Base-by-base conservation (phyloP, 1,140 invertebrate species). In the Bradysia coprophila region DNA sequence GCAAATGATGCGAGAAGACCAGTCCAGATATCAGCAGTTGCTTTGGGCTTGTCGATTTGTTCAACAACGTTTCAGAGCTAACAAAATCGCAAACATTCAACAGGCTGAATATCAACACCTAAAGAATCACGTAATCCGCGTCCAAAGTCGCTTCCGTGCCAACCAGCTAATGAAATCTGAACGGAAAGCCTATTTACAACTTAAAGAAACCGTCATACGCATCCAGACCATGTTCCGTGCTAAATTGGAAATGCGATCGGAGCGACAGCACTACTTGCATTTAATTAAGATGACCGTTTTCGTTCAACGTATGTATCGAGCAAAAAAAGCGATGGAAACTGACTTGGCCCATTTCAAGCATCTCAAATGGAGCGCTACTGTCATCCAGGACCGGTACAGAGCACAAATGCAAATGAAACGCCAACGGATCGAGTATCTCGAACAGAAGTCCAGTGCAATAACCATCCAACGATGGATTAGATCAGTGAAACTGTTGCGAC, bases 401-500 rank as follows among this genome's bases (percentile, higher is more conserved):
- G 61, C 52, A 16, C 55, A 46, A 4, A 50, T 43, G 36, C 38
- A 49, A 23, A 56, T 54, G 43, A 58, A 52, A 48, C 11, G 38
- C 45, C 45, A 59, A 11, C 51, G 53, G 45, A 44, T 48, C 10
- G 21, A 54, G 3, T 68, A 49, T 44, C 4, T 51, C 8, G 15
- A 50, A 28, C 43, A 65, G 1, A 61, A 50, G 42, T 46, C 42
- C 2, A 46, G 57, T 18, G 51, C 53, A 0, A 43, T 67, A 0
- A 47, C 44, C 4, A 54, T 75, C 6, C 71, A 73, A 43, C 61
- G 59, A 31, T 45, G 47, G 13, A 74, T 64, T 51, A 63, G 63
- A n/a, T n/a, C n/a, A n/a, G n/a, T n/a, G n/a, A n/a, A n/a, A 33
- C 20, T 33, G 40, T 61, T 44, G 55, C 45, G 51, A 3, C 50